Base-by-base conservation (phyloP, 2,888 invertebrate genomes). In the Congeria kusceri region DNA sequence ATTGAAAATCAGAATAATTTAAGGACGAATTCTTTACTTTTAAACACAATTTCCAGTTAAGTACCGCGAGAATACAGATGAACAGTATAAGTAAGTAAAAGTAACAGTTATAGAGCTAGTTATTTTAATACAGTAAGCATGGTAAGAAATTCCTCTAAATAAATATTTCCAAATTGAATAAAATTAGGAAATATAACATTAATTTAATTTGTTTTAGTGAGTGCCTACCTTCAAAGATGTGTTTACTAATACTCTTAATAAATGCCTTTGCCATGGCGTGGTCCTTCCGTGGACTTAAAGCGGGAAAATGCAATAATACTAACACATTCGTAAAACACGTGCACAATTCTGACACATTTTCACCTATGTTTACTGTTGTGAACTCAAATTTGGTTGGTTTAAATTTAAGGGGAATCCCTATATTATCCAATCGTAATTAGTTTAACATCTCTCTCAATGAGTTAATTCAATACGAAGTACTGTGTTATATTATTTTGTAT, bases 391-490 rank as follows among this genome's bases (percentile, higher is more conserved):
- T 76, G 61, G 85, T 85, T 86, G 83, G 86, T 56, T 56, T 27
- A 61, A 47, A 25, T 18, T 1, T 5, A 25, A 20, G 69, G 82
- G 75, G 65, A 72, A 75, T 73, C 73, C 72, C 59, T 49, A 27
- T 32, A n/a, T 66, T 28, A 15, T 32, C 84, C 83, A 86, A 86
- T 86, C 58, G 80, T 70, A 63, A 27, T 23, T 3, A 29, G n/a
- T 28, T 15, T 27, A 27, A 58, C 58, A 58, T 3, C 39, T 11
- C 39, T 39, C 3, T 11, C 3, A 23, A 4, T 56, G n/a, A 56
- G 4, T 56, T 56, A 18, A 25, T 25, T 25, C 9, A 25, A 25
- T 18, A 20, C n/a, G 56, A 3, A 56, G 7, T 15, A 25, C 9
- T 25, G 13, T 53, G n/a, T 13, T 23, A 1, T 25, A 56, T 56